Percentiles rank a stretch among this genome's conserved stretches.
Evolutionary conservation across 2,113 vertebrate species (phyloP).

Genomic region (Paralichthys olivaceus): DNA sequence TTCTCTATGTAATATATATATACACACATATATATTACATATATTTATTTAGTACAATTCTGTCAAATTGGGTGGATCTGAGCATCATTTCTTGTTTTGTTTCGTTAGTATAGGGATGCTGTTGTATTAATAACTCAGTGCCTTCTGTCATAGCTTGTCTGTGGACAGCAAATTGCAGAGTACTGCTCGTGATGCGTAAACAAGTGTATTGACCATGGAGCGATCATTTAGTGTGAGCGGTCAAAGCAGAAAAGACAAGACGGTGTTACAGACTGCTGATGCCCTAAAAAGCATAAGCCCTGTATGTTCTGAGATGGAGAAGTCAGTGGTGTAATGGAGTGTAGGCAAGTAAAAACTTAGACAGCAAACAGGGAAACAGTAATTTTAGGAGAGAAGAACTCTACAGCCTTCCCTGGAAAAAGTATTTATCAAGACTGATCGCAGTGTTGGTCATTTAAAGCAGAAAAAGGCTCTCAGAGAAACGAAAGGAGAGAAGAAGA

Average conservation of each 20-base stretch:
- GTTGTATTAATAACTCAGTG: slow-evolving; percentile 59
- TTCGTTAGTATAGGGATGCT: slow-evolving; percentile 57
- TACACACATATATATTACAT: neutral
- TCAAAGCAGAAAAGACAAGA: slow-evolving; percentile 48
- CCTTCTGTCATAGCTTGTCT: slow-evolving; percentile 4
- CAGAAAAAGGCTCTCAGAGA: slow-evolving; percentile 29
- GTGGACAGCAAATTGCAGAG: slow-evolving; percentile 44
- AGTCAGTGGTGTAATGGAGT: slow-evolving; percentile 35
- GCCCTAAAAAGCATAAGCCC: slow-evolving; percentile 23
- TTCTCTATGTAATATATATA: neutral
- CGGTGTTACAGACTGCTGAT: slow-evolving; percentile 19
- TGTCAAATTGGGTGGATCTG: slow-evolving; percentile 63
- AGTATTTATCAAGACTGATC: slow-evolving; percentile 28
- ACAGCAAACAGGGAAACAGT: slow-evolving; percentile 56
- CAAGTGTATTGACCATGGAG: slow-evolving; percentile 36
- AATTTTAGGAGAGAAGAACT: slow-evolving; percentile 43
- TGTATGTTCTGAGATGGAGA: slow-evolving; percentile 32
- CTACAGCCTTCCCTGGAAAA: slow-evolving; percentile 45
- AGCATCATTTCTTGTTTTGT: slow-evolving; percentile 53
- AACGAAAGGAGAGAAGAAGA: slow-evolving; percentile 72
- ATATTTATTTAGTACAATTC: slow-evolving; percentile 8
- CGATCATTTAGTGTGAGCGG: slow-evolving; percentile 36
- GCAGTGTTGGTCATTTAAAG: slow-evolving; percentile 41
- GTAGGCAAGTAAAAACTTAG: slow-evolving; percentile 40
- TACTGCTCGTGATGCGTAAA: slow-evolving; percentile 33